Percentiles rank a stretch among this genome's conserved stretches.
Evolutionary conservation across 2,888 invertebrate genomes (phyloP).

Genomic region (Piscicola geometra): DNA sequence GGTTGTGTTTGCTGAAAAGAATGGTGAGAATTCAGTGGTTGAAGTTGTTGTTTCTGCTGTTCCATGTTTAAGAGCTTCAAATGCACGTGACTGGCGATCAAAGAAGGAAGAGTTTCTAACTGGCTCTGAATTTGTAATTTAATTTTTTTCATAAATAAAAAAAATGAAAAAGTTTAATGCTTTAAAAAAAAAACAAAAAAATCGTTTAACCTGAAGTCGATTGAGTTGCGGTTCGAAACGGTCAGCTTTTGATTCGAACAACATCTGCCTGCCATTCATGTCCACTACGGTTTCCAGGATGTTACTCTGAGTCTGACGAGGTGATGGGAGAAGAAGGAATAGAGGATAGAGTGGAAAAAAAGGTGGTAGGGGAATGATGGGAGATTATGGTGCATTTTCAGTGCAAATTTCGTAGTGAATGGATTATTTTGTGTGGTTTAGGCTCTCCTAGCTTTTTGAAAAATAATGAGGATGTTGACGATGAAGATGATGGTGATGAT

Average conservation of each 20-base stretch:
- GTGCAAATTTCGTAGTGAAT: no score
- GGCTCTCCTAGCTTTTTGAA: no score
- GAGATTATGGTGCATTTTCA: not conserved
- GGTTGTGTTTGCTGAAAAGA: no score
- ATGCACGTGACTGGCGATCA: constrained; percentile 27
- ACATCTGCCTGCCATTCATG: constrained; percentile 39
- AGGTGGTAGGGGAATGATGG: not conserved
- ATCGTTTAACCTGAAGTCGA: constrained; percentile 34
- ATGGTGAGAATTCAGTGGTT: not conserved
- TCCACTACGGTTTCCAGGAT: constrained; percentile 41
- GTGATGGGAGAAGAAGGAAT: not conserved
- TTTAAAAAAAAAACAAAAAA: not conserved
- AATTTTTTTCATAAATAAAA: not conserved
- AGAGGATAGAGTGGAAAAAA: no score
- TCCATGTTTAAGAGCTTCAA: constrained; percentile 14
- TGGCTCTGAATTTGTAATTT: constrained; percentile 21
- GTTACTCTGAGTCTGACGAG: constrained; percentile 43
- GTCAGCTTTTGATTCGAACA: constrained; percentile 37
- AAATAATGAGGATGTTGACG: no score
- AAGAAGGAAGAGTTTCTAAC: constrained; percentile 31
- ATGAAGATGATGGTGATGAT: no score
- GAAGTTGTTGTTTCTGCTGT: not conserved
- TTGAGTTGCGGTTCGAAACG: constrained; percentile 36
- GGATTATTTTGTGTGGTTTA: no score
- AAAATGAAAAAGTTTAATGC: not conserved